A percentile compares a stretch with the other conserved stretches of the same genome.
Conservation (phyloP, 2,797 vertebrate genomes). For the Peromyscus melanophrys region DNA sequence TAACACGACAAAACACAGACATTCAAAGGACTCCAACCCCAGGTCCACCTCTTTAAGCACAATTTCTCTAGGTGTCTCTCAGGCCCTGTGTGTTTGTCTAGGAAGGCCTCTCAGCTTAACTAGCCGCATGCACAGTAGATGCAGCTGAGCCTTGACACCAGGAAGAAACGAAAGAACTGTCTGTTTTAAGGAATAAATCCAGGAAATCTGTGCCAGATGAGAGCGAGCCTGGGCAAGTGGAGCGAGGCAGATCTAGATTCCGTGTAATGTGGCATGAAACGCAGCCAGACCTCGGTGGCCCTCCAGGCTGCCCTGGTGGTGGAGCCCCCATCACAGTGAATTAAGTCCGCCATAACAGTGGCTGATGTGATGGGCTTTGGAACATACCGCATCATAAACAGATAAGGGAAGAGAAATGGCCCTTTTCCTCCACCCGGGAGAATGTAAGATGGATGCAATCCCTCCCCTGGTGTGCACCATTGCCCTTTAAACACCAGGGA, state of each 20-base stretch:
- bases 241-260: conserved; percentile 34
- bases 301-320: not conserved
- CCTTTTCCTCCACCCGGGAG: not conserved
- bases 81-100: not conserved
- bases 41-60: rapidly evolving
- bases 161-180: not conserved
- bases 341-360: conserved; percentile 78
- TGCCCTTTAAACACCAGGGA: conserved; percentile 55
- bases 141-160: too few relatives aligned
- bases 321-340: conserved; percentile 66
- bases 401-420: conserved; percentile 76
- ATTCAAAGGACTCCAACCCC: not conserved
- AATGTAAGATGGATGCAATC: not conserved
- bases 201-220: conserved; percentile 64
- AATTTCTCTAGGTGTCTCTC: rapidly evolving
- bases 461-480: not conserved
- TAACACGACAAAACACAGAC: not conserved
- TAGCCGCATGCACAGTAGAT: not conserved
- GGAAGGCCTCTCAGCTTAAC: not conserved
- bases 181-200: conserved; percentile 70
- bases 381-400: conserved; percentile 80
- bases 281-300: conserved; percentile 19
- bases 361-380: conserved; percentile 82
- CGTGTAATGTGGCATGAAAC: conserved; percentile 73
- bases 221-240: conserved; percentile 22